Percentiles rank a stretch among this genome's conserved stretches.
Evolutionary conservation across 1,140 invertebrate species (phyloP).

Genomic region (Schlechtendalia chinensis): DNA sequence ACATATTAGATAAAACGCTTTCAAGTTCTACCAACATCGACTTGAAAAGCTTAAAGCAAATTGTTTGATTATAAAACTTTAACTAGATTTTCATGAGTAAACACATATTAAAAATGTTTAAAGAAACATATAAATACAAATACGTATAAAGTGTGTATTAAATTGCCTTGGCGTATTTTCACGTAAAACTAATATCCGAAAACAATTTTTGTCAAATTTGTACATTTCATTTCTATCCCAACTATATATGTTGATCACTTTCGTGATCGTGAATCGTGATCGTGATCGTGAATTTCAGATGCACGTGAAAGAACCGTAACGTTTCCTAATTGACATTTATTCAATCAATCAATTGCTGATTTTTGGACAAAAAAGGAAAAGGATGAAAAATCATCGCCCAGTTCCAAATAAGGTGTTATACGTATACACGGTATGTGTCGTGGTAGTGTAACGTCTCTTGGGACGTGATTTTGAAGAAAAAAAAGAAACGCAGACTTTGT

Average conservation of each 20-base stretch:
- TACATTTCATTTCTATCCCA: too few species aligned
- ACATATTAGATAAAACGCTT: not conserved
- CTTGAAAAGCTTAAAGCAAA: not conserved
- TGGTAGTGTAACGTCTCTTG: not conserved
- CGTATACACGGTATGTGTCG: not conserved
- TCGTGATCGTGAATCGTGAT: too few species aligned
- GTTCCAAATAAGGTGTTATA: not conserved
- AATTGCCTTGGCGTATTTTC: too few species aligned
- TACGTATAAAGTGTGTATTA: not conserved
- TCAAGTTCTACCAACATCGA: not conserved
- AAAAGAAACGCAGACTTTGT: constrained; percentile 2
- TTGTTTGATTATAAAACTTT: not conserved
- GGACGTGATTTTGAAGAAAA: constrained; percentile 24
- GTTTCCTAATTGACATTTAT: not conserved
- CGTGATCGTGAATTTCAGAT: too few species aligned
- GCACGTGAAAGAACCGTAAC: not conserved
- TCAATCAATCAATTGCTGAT: not conserved
- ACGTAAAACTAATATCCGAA: too few species aligned
- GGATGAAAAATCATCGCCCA: constrained; percentile 20
- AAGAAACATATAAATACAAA: not conserved
- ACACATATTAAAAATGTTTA: not conserved
- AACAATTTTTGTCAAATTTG: too few species aligned
- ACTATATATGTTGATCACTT: too few species aligned
- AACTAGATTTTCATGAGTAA: not conserved
- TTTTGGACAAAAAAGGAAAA: not conserved